phyloP scores from a whole-genome alignment of 2,113 vertebrate genomes.

The Aptenodytes patagonicus region DNA sequence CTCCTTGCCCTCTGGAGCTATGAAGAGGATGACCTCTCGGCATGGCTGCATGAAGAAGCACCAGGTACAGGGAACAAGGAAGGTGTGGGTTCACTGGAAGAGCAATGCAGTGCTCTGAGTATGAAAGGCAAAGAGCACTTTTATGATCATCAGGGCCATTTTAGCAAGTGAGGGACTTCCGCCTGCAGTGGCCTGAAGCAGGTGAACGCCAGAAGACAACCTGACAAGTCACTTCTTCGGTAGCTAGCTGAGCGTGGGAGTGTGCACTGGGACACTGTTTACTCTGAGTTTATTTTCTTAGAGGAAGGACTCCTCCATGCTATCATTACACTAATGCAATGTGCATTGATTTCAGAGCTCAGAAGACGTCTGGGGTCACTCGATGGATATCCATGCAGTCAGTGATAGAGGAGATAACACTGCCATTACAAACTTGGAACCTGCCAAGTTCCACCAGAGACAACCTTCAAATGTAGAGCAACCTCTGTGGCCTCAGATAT shows the following conservation, averaged over 20 bases:
- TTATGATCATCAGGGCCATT: background rate
- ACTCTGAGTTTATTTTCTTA: background rate
- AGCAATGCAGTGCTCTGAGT: background rate
- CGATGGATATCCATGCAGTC: background rate
- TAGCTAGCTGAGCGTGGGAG: background rate
- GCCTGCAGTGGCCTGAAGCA: background rate
- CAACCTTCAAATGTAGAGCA: background rate
- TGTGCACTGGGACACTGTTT: background rate
- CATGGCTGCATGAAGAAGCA: background rate
- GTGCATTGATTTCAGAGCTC: background rate
- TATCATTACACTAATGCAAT: background rate
- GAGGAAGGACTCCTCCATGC: background rate
- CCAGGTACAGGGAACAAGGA: background rate
- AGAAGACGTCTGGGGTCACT: background rate
- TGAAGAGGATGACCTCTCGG: background rate
- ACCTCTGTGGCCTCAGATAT: background rate
- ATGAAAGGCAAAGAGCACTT: background rate
- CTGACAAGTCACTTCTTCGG: background rate
- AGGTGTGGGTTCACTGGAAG: background rate
- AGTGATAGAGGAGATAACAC: background rate
- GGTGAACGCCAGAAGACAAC: background rate
- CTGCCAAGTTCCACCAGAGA: background rate
- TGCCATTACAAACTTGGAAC: background rate
- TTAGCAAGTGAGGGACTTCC: background rate
- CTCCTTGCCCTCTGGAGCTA: background rate